phyloP scores from a whole-genome alignment of 2,797 vertebrate species.

The Kryptopterus vitreolus region DNA sequence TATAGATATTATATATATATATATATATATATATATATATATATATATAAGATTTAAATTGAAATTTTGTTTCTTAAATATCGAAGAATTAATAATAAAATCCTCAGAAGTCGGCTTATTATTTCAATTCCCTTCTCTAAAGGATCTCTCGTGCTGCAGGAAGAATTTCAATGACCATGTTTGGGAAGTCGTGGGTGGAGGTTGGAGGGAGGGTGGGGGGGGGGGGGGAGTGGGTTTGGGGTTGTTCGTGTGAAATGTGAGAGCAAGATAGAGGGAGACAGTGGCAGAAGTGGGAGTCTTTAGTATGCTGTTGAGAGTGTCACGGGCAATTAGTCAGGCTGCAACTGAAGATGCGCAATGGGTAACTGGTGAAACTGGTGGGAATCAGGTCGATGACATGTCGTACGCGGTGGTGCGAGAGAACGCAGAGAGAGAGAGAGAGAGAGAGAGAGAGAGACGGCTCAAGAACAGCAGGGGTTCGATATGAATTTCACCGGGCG shows the following conservation, averaged over 20 bases:
- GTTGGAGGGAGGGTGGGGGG: background rate
- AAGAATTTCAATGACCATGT: constrained; percentile 66
- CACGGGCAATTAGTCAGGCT: constrained; percentile 45
- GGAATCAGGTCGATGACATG: constrained; percentile 17
- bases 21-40: too few relatives aligned
- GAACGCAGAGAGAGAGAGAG: constrained; percentile 13
- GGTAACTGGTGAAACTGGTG: constrained; percentile 16
- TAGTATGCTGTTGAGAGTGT: constrained; percentile 39
- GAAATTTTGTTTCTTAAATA: constrained; percentile 32
- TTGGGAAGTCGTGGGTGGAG: background rate
- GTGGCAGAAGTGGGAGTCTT: constrained; percentile 22
- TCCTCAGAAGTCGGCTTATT: constrained; percentile 56
- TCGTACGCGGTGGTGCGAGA: background rate
- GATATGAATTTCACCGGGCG: background rate
- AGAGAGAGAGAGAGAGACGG: constrained; percentile 5
- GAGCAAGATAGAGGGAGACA: constrained; percentile 5
- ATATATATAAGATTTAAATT: too few relatives aligned
- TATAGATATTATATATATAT: too few relatives aligned
- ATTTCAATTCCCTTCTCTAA: constrained; percentile 49
- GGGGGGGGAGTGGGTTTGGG: background rate
- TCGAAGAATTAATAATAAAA: constrained; percentile 14
- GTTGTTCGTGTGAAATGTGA: background rate
- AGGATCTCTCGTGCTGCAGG: constrained; percentile 50
- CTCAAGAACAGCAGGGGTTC: constrained; percentile 6
- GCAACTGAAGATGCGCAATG: constrained; percentile 22